phyloP scores from a whole-genome alignment of 2,113 vertebrate species.

The Raja brachyura region DNA sequence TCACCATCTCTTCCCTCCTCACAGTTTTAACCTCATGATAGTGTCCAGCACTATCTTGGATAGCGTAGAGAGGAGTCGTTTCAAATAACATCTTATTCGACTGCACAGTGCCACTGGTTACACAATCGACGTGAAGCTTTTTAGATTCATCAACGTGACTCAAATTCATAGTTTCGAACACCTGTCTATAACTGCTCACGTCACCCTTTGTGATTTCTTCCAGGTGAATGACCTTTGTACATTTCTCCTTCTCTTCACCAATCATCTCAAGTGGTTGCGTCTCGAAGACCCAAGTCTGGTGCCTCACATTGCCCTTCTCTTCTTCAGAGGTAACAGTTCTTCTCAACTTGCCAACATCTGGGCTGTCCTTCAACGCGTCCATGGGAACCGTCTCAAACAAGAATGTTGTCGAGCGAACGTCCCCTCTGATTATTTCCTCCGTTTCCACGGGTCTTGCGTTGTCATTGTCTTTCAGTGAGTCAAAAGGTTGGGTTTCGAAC shows the following conservation, averaged over 20 bases:
- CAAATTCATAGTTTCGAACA: conserved; percentile 72
- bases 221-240: conserved; percentile 65
- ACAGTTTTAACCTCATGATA: conserved; percentile 83
- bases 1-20: conserved; percentile 76
- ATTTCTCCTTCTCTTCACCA: conserved; percentile 70
- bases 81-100: conserved; percentile 80
- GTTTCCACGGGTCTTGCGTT: conserved; percentile 51
- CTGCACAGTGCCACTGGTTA: conserved; percentile 68
- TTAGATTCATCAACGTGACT: conserved; percentile 61
- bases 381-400: conserved; percentile 76
- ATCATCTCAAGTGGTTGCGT: conserved; percentile 78
- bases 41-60: conserved; percentile 76
- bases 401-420: conserved; percentile 71
- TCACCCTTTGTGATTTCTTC: conserved; percentile 77
- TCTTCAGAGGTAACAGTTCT: conserved; percentile 62
- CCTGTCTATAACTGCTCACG: conserved; percentile 67
- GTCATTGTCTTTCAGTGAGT: conserved; percentile 68
- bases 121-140: conserved; percentile 73
- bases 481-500: conserved; percentile 82
- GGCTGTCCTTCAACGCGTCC: conserved; percentile 67
- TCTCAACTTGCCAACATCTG: conserved; percentile 71
- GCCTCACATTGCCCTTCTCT: conserved; percentile 77
- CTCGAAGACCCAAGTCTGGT: conserved; percentile 82
- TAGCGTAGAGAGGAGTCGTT: conserved; percentile 71
- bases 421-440: conserved; percentile 71